Conservation (phyloP, 53 echinoderm and acorn worm genomes). For the Echinometra lucunter region DNA sequence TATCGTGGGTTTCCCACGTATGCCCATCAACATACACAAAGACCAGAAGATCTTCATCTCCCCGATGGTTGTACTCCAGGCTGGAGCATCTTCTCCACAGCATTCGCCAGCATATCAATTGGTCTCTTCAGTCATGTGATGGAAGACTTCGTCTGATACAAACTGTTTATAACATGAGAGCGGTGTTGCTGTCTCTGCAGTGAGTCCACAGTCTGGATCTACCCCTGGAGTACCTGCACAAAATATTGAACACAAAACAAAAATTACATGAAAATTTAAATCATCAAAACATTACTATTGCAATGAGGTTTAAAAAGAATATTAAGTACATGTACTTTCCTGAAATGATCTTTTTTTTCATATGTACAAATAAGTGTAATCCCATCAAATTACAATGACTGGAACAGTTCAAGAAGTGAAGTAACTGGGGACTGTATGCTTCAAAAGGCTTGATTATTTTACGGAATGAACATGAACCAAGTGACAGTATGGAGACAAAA, state of each 20-base stretch:
- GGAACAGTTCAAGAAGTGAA: no score
- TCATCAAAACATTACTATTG: no score
- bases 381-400: no score
- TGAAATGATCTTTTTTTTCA: no score
- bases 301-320: no score
- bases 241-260: not conserved
- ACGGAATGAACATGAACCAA: no score
- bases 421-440: no score
- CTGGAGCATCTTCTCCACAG: not conserved
- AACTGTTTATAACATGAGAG: not conserved
- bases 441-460: no score
- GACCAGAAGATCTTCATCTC: conserved; percentile 71
- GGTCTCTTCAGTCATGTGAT: not conserved
- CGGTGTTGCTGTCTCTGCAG: not conserved
- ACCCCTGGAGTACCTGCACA: conserved; percentile 28
- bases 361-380: no score
- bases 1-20: conserved; percentile 56
- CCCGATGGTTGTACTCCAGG: not conserved
- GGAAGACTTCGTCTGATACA: not conserved
- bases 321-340: no score
- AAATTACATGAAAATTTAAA: not conserved
- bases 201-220: not conserved
- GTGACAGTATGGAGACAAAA: no score
- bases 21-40: conserved; percentile 65
- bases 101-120: not conserved